Conservation (phyloP, 2,888 invertebrate genomes). For the Xiphydria camelus region DNA sequence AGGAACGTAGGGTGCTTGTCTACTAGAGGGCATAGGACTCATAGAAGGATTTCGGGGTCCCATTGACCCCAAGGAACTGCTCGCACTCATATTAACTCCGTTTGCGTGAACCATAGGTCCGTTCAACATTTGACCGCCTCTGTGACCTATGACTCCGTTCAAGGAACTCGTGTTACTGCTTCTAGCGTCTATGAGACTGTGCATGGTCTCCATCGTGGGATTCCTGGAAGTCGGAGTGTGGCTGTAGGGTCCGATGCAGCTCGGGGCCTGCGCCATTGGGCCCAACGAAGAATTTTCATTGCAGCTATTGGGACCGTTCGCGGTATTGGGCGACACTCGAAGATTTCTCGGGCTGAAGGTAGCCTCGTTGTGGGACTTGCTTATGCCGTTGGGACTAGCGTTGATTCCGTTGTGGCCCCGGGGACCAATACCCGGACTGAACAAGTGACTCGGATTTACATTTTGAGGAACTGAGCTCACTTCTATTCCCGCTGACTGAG, state of each 20-base stretch:
- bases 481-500: conserved; percentile 42
- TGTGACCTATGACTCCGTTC: conserved; percentile 39
- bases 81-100: conserved; percentile 29
- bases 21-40: conserved; percentile 21
- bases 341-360: conserved; percentile 34
- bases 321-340: conserved; percentile 26
- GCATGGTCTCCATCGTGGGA: conserved; percentile 38
- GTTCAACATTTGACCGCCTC: conserved; percentile 38
- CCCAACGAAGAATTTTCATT: conserved; percentile 28
- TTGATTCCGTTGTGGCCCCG: conserved; percentile 37
- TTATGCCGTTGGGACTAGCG: conserved; percentile 33
- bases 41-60: conserved; percentile 28
- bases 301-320: conserved; percentile 11
- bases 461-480: conserved; percentile 38
- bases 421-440: conserved; percentile 38
- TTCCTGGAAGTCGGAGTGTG: conserved; percentile 32
- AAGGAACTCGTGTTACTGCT: conserved; percentile 27
- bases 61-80: conserved; percentile 24
- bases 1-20: conserved; percentile 31
- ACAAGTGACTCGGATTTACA: conserved; percentile 40
- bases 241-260: conserved; percentile 43
- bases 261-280: conserved; percentile 43
- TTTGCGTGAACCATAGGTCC: conserved; percentile 33
- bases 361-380: conserved; percentile 40
- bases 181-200: conserved; percentile 33